Percentiles rank a stretch among this genome's conserved stretches.
Conservation (phyloP, 2,888 invertebrate genomes). For the Diplazon laetatorius region DNA sequence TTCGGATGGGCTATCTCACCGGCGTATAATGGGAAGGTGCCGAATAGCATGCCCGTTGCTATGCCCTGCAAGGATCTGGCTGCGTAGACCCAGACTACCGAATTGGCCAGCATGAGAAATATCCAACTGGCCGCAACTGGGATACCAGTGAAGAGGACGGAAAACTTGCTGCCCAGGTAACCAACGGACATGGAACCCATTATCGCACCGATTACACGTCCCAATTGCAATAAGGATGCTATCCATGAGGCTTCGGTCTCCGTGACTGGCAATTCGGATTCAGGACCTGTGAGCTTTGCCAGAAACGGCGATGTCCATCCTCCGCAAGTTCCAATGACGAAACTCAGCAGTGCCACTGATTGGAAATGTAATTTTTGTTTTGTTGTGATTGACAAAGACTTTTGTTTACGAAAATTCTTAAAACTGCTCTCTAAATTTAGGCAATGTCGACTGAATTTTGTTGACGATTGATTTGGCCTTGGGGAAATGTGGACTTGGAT, state of each 20-base stretch:
- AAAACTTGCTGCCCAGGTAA: slow-evolving; percentile 72
- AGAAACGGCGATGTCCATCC: slow-evolving; percentile 76
- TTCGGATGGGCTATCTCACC: slow-evolving; percentile 72
- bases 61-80: slow-evolving; percentile 67
- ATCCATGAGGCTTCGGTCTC: slow-evolving; percentile 74
- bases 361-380: slow-evolving; percentile 6
- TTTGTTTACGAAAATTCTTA: too few species aligned
- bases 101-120: slow-evolving; percentile 66
- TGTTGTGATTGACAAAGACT: neutral
- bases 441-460: too few species aligned
- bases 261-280: slow-evolving; percentile 68
- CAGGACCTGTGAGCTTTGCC: slow-evolving; percentile 65
- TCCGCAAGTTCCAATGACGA: slow-evolving; percentile 69
- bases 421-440: too few species aligned
- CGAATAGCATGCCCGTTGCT: slow-evolving; percentile 63
- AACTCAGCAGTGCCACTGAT: slow-evolving; percentile 69
- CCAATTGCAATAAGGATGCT: slow-evolving; percentile 73
- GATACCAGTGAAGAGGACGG: slow-evolving; percentile 66
- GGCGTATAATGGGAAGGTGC: slow-evolving; percentile 68
- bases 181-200: slow-evolving; percentile 66
- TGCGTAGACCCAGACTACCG: slow-evolving; percentile 69
- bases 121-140: slow-evolving; percentile 71
- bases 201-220: slow-evolving; percentile 72
- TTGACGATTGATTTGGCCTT: too few species aligned
- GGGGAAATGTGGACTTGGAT: neutral